Base-by-base conservation (phyloP, 2,113 vertebrate genomes). In the Solea solea region DNA sequence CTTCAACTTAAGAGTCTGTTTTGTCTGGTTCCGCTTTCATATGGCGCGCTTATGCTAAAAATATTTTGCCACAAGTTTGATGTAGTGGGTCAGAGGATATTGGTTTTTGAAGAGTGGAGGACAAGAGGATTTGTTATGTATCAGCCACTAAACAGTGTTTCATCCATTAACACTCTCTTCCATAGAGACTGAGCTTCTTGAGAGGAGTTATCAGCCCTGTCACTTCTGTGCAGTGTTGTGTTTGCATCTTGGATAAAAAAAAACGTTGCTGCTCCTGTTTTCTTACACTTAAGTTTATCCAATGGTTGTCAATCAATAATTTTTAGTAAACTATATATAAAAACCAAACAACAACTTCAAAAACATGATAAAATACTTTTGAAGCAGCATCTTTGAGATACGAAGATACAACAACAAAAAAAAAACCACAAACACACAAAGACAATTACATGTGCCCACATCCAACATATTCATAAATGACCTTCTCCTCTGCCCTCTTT, bases 1-100 rank as follows among this genome's bases (percentile, higher is more conserved):
- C 51, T 58, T 77, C 34, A 93, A 95, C 93, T 96, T 87, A 87
- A 96, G 94, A 95, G 93, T 95, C 94, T 98, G 94, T 95, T 98
- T 96, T 97, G 94, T 97, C 95, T 96, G 94, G 88, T 83, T 89
- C 86, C 84, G 76, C 90, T 87, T 89, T 95, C 81, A 21, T 54
- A 88, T 74, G 89, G 88, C 83, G 88, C 94, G 91, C 93, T 94
- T 92, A 85, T 90, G 92, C 82, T 72, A 72, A 94, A 89, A 93
- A 92, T 93, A 77, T 90, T 90, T 92, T 88, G 81, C 86, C 94
- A 94, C 93, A 92, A 89, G 90, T 94, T 93, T 94, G 89, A 91
- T 95, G 93, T 90, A 91, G 85, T 88, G 88, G 90, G 93, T 96
- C 94, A 95, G 94, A 95, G 92, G 93, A 95, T 95, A 94, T 93